phyloP scores from a whole-genome alignment of 2,113 vertebrate genomes.

The Canis aureus region DNA sequence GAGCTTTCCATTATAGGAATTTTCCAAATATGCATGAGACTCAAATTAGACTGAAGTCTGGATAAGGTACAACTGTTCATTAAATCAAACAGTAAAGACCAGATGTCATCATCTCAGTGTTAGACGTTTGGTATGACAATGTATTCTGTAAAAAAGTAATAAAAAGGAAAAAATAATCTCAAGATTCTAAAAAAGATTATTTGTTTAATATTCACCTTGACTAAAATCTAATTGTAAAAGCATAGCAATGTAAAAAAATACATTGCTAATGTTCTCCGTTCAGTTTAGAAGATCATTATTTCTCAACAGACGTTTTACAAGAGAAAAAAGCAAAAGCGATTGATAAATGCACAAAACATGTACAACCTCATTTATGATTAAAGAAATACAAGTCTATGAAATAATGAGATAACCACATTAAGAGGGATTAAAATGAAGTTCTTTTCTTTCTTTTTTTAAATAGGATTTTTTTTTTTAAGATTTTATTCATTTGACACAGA shows the following conservation, averaged over 20 bases:
- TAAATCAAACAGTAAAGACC: slow-evolving; percentile 51
- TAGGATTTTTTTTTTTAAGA: no score
- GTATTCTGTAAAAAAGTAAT: background rate
- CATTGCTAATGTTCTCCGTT: background rate
- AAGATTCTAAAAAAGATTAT: slow-evolving; percentile 35
- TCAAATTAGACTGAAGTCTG: slow-evolving; percentile 66
- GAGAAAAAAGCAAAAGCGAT: slow-evolving; percentile 11
- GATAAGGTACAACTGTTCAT: slow-evolving; percentile 57
- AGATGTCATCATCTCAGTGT: slow-evolving; percentile 1
- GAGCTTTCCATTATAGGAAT: slow-evolving; percentile 54
- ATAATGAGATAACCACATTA: background rate
- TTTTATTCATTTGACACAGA: no score
- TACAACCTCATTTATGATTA: background rate
- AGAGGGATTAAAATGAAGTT: background rate
- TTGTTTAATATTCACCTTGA: slow-evolving; percentile 6
- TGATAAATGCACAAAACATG: slow-evolving; percentile 3
- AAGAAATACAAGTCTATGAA: slow-evolving; percentile 6
- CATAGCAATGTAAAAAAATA: slow-evolving; percentile 17
- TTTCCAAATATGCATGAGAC: slow-evolving; percentile 59
- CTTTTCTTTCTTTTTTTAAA: background rate
- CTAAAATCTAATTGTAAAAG: slow-evolving; percentile 27
- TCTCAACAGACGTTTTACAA: background rate
- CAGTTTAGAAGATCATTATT: slow-evolving; percentile 1
- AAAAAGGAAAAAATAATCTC: background rate
- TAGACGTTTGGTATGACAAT: background rate